Evolutionary conservation across 1,140 invertebrate species (phyloP).

Genomic region (Lordiphosa clarofinis): DNA sequence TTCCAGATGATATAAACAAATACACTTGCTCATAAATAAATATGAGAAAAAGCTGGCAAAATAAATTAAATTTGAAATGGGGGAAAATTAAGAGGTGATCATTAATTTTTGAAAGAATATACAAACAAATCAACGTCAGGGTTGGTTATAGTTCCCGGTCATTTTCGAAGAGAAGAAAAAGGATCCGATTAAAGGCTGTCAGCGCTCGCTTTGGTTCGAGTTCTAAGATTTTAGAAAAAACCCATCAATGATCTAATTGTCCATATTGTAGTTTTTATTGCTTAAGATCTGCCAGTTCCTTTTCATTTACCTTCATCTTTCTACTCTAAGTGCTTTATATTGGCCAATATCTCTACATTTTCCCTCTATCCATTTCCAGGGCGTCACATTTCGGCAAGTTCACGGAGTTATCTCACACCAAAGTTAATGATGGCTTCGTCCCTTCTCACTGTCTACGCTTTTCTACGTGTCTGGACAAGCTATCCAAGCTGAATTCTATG

Average conservation of each 20-base stretch:
- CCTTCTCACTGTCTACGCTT: too few relatives aligned
- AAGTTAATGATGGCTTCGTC: conserved; percentile 15
- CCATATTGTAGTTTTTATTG: too few relatives aligned
- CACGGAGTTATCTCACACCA: conserved; percentile 27
- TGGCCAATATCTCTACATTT: neutral
- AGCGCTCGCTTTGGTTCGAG: too few relatives aligned
- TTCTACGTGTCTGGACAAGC: conserved; percentile 14
- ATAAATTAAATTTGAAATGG: conserved; percentile 22
- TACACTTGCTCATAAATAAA: conserved; percentile 24
- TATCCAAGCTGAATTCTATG: conserved; percentile 15
- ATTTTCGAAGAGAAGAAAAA: too few relatives aligned
- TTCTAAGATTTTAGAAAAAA: too few relatives aligned
- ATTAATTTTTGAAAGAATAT: conserved; percentile 7
- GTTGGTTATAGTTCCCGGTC: too few relatives aligned
- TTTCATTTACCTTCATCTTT: too few relatives aligned
- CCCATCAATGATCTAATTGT: too few relatives aligned
- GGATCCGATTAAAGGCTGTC: too few relatives aligned
- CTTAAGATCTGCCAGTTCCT: too few relatives aligned
- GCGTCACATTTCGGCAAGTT: conserved; percentile 60
- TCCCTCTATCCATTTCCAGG: conserved; percentile 36
- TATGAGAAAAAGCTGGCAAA: conserved; percentile 36
- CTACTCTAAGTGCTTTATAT: too few relatives aligned
- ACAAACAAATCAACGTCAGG: too few relatives aligned
- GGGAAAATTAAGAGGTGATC: conserved; percentile 23
- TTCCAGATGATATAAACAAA: conserved; percentile 48